phyloP scores from a whole-genome alignment of 2,113 vertebrate species.

The Butorides virescens region DNA sequence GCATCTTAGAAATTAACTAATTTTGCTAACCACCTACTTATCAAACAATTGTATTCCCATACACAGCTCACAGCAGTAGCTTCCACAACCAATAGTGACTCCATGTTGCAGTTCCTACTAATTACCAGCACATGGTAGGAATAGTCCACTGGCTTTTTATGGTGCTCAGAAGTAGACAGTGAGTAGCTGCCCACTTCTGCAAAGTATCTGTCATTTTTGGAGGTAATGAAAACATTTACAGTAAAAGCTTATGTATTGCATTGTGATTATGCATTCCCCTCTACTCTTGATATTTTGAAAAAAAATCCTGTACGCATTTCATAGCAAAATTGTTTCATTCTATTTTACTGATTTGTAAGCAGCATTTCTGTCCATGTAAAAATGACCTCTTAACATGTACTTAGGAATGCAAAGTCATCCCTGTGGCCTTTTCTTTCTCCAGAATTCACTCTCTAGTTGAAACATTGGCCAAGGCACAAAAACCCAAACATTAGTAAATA shows the following conservation, averaged over 20 bases:
- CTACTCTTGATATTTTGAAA: background rate
- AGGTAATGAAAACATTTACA: background rate
- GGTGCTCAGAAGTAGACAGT: background rate
- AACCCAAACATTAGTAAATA: constrained; percentile 49
- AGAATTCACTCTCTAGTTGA: constrained; percentile 39
- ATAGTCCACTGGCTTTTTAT: background rate
- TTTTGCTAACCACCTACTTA: background rate
- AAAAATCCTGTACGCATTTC: background rate
- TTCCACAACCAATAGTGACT: background rate
- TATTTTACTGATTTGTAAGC: background rate
- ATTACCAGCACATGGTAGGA: background rate
- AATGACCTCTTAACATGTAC: constrained; percentile 32
- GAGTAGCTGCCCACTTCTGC: background rate
- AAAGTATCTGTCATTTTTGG: background rate
- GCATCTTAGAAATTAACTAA: background rate
- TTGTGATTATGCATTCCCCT: background rate
- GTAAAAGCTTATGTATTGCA: background rate
- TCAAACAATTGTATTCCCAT: background rate
- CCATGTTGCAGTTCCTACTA: background rate
- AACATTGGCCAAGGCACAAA: constrained; percentile 37
- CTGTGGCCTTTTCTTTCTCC: constrained; percentile 26
- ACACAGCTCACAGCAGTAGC: background rate
- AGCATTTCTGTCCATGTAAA: background rate
- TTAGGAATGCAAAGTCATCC: background rate
- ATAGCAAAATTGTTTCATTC: background rate